Evolutionary conservation across 2,113 vertebrate genomes (phyloP).

Genomic region (Oplegnathus fasciatus): DNA sequence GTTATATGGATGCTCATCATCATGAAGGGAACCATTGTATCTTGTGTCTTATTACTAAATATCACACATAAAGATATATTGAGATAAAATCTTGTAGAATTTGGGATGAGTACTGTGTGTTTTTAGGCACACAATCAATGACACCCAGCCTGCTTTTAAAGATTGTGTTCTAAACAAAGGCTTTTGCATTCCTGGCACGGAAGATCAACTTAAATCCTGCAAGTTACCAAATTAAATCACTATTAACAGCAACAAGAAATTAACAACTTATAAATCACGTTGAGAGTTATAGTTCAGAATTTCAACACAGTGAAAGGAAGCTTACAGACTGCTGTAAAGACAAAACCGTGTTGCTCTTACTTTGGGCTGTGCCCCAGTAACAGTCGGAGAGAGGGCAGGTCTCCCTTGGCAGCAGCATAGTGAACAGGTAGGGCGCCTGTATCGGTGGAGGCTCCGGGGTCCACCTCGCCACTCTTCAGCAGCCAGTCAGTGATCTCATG

Average conservation of each 20-base stretch:
- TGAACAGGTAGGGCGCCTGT: constrained; percentile 93
- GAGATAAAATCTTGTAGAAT: background rate
- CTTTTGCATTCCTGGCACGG: background rate
- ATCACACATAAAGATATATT: background rate
- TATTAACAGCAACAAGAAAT: background rate
- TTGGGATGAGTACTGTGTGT: background rate
- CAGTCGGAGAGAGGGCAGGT: constrained; percentile 92
- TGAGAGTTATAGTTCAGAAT: background rate
- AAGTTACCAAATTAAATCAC: background rate
- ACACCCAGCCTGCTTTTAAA: background rate
- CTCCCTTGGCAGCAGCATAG: constrained; percentile 98
- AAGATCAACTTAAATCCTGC: constrained; percentile 2
- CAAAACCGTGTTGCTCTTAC: constrained; percentile 83
- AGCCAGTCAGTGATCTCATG: constrained; percentile 94
- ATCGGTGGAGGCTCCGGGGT: constrained; percentile 89
- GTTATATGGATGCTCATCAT: background rate
- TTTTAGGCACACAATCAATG: background rate
- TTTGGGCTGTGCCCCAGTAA: constrained; percentile 90
- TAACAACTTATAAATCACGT: background rate
- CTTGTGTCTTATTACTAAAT: background rate
- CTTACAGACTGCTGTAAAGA: background rate
- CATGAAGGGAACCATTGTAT: background rate
- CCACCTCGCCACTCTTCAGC: constrained; percentile 88
- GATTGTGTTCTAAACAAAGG: background rate
- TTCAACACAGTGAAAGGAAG: background rate